phyloP scores from a whole-genome alignment of 2,113 vertebrate genomes.

The Eudorcas thomsonii region DNA sequence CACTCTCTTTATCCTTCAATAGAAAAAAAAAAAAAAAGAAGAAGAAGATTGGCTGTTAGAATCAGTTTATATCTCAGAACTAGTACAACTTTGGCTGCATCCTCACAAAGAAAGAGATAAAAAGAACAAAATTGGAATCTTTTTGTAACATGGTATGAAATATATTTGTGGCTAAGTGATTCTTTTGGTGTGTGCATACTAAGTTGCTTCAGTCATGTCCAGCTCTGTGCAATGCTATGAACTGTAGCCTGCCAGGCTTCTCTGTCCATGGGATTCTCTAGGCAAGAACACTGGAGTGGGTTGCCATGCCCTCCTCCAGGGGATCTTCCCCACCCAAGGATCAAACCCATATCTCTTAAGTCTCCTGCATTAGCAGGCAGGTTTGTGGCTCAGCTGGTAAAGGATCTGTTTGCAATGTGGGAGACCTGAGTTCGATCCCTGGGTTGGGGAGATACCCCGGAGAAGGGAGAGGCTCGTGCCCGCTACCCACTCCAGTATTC shows the following conservation, averaged over 20 bases:
- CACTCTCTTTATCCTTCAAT: neutral
- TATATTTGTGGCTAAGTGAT: neutral
- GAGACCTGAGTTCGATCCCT: neutral
- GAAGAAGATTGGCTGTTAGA: neutral
- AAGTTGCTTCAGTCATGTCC: neutral
- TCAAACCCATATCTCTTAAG: neutral
- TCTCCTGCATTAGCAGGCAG: neutral
- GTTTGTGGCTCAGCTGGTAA: neutral
- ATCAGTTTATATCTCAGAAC: neutral
- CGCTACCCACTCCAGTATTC: neutral
- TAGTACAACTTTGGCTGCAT: neutral
- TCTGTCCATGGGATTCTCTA: neutral
- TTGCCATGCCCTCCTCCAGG: neutral
- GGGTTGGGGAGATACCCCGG: neutral
- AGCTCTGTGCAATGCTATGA: neutral
- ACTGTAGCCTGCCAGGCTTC: neutral
- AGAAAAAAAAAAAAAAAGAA: neutral
- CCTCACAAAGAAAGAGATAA: constrained; percentile 2
- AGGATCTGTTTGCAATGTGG: neutral
- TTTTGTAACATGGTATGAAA: neutral
- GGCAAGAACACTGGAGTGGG: neutral
- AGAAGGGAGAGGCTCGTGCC: neutral
- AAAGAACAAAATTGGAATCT: neutral
- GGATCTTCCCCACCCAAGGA: neutral
- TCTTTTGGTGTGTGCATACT: neutral